Conservation (phyloP, 2,797 vertebrate genomes). For the Lacerta agilis region DNA sequence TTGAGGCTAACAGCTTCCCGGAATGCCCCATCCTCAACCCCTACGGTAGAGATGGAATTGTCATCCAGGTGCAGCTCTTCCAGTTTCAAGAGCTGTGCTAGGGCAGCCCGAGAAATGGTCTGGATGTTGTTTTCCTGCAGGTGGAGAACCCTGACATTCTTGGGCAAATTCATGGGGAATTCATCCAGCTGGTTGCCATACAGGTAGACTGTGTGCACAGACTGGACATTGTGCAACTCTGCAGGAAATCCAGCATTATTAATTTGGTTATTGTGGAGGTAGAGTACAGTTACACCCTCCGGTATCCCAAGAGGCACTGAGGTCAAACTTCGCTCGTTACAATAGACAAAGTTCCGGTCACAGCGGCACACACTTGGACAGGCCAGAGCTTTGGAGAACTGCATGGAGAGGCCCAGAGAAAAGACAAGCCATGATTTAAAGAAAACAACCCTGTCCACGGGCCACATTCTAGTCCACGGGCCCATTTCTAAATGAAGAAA, state of each 20-base stretch:
- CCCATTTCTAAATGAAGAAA: constrained; percentile 88
- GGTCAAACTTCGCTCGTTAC: constrained; percentile 95
- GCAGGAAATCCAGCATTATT: constrained; percentile 94
- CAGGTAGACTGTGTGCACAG: constrained; percentile 93
- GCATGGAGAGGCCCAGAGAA: constrained; percentile 87
- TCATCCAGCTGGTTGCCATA: constrained; percentile 96
- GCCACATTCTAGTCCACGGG: constrained; percentile 86
- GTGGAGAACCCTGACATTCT: constrained; percentile 90
- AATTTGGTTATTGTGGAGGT: constrained; percentile 98
- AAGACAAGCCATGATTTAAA: constrained; percentile 90
- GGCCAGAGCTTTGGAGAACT: constrained; percentile 83
- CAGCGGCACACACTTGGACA: constrained; percentile 95
- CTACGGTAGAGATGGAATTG: constrained; percentile 94
- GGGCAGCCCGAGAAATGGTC: constrained; percentile 90
- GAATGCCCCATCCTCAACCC: constrained; percentile 94
- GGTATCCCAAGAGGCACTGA: constrained; percentile 97
- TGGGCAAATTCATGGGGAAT: constrained; percentile 94
- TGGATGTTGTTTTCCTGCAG: constrained; percentile 98
- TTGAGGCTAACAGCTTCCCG: constrained; percentile 91
- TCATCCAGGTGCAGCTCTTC: constrained; percentile 94
- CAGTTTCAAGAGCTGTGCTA: constrained; percentile 90
- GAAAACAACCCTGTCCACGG: constrained; percentile 87
- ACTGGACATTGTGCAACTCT: constrained; percentile 90
- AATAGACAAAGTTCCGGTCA: constrained; percentile 95
- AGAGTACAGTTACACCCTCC: constrained; percentile 94